Percentiles rank a stretch among this genome's conserved stretches.
Evolutionary conservation across 2,797 vertebrate species (phyloP).

Genomic region (Adelosebastes latens): DNA sequence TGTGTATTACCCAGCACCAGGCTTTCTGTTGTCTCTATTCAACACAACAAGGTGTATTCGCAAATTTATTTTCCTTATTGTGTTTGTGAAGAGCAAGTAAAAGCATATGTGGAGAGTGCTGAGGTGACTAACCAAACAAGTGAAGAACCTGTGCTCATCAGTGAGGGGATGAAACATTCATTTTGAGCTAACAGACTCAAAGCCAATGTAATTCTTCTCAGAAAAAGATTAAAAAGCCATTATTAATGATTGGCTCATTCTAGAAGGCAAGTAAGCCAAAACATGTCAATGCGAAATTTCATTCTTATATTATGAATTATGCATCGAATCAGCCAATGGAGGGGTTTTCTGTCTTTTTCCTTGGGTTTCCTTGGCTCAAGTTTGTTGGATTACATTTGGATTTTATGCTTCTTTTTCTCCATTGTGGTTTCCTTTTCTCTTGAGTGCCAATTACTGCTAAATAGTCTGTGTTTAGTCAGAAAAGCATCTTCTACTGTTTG

Average conservation of each 20-base stretch:
- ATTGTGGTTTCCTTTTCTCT: neutral
- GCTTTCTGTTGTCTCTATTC: conserved; percentile 17
- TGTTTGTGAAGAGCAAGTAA: neutral
- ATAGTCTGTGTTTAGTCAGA: conserved; percentile 3
- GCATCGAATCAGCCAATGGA: conserved; percentile 4
- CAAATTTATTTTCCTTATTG: neutral
- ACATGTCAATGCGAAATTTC: conserved; percentile 1
- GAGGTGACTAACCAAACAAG: conserved; percentile 14
- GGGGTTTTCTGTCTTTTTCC: neutral
- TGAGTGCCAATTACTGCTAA: neutral
- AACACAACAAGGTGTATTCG: neutral
- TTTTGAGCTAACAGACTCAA: conserved; percentile 4
- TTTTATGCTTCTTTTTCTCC: neutral
- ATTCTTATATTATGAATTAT: conserved; percentile 17
- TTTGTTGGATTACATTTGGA: conserved; percentile 8
- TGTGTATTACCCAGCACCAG: neutral
- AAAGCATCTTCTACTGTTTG: neutral
- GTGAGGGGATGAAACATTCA: conserved; percentile 15
- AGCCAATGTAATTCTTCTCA: neutral
- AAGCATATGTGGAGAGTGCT: neutral
- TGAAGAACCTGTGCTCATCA: neutral
- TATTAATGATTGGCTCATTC: conserved; percentile 8
- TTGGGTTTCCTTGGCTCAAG: neutral
- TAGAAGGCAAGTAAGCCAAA: neutral
- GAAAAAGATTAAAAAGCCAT: conserved; percentile 2